Evolutionary conservation across 92 coral and sea anemone species (phyloP).

Genomic region (Micromussa lordhowensis): DNA sequence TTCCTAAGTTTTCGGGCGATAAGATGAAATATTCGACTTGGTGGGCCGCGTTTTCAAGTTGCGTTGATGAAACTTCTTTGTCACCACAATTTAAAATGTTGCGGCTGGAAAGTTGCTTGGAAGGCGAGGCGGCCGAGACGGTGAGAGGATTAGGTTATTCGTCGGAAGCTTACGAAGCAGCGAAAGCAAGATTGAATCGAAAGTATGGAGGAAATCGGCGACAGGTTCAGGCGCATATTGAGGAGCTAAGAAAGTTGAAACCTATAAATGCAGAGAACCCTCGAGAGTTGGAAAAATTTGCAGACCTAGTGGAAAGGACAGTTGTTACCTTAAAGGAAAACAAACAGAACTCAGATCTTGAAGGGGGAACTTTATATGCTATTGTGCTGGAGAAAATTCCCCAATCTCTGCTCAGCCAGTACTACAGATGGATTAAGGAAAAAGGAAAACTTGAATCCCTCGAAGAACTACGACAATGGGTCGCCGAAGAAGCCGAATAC

Average conservation of each 20-base stretch:
- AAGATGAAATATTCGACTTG: conserved; percentile 13
- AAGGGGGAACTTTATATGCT: neutral
- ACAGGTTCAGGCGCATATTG: conserved; percentile 63
- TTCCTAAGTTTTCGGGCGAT: conserved; percentile 28
- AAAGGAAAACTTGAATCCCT: neutral
- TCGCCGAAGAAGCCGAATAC: neutral
- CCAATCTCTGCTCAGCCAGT: neutral
- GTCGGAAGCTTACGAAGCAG: conserved; percentile 56
- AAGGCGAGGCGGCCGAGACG: conserved; percentile 71
- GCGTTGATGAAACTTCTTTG: conserved; percentile 34
- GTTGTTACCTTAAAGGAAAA: too few species aligned
- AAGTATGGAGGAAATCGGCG: conserved; percentile 73
- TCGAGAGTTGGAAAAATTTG: too few species aligned
- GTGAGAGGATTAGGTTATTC: conserved; percentile 72
- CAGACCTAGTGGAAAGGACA: too few species aligned
- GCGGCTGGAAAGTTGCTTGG: conserved; percentile 60
- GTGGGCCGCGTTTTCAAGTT: conserved; percentile 25
- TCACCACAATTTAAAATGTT: conserved; percentile 74
- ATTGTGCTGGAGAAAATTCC: neutral
- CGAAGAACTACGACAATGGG: neutral
- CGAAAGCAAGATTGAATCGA: conserved; percentile 45
- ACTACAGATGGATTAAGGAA: neutral
- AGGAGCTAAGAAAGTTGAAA: conserved; percentile 27
- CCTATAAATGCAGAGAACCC: too few species aligned
- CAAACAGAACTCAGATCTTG: too few species aligned